Conservation (phyloP, 2,113 vertebrate genomes). For the Parus major region DNA sequence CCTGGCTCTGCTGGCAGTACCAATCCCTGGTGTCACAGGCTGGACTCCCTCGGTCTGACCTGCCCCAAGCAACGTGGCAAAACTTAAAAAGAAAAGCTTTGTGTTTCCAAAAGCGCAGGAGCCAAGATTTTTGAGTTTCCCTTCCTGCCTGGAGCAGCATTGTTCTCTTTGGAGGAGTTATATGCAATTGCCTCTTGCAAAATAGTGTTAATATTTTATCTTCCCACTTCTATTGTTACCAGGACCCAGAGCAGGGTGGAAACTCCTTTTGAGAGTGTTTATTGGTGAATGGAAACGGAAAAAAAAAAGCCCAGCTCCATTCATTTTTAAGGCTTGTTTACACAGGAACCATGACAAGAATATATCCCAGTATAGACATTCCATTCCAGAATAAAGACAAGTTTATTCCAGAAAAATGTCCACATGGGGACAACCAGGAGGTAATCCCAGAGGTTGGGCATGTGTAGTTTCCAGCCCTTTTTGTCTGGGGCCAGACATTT, state of each 20-base stretch:
- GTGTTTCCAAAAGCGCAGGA: background rate
- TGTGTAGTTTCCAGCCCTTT: background rate
- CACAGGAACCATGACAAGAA: constrained; percentile 36
- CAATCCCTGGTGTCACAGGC: background rate
- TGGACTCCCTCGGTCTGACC: background rate
- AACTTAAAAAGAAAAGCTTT: constrained; percentile 32
- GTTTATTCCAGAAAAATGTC: constrained; percentile 23
- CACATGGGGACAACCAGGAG: constrained; percentile 21
- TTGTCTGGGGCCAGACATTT: constrained; percentile 16
- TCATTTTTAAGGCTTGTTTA: constrained; percentile 55
- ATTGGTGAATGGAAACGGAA: constrained; percentile 55
- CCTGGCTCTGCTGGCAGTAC: background rate
- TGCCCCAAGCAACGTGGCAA: background rate
- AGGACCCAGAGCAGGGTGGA: constrained; percentile 17
- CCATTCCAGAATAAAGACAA: constrained; percentile 23
- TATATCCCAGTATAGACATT: constrained; percentile 37
- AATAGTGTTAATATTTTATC: constrained; percentile 46
- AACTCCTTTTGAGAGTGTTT: constrained; percentile 44
- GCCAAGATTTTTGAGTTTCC: constrained; percentile 32
- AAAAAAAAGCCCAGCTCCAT: constrained; percentile 22
- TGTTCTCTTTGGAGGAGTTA: constrained; percentile 42
- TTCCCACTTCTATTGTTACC: constrained; percentile 51
- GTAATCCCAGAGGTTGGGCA: background rate
- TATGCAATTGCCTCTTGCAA: constrained; percentile 54
- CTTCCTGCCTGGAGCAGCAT: constrained; percentile 56